phyloP scores from a whole-genome alignment of 2,888 invertebrate species.

The Aquatica leii region DNA sequence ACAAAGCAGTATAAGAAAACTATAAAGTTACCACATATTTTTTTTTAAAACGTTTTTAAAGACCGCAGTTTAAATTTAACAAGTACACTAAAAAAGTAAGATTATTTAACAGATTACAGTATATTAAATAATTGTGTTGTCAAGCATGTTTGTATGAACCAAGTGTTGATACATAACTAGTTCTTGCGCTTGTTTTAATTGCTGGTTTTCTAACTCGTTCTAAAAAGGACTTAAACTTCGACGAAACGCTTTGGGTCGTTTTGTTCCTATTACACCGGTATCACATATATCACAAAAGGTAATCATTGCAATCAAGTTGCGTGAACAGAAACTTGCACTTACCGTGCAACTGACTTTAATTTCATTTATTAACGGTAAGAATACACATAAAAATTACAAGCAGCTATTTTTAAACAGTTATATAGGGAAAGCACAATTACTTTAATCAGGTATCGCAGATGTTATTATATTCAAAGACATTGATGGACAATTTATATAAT shows the following conservation, averaged over 20 bases:
- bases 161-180: conserved; percentile 13
- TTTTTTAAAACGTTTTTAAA: no score
- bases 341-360: conserved; percentile 7
- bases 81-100: no score
- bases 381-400: background rate
- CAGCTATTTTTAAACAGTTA: conserved; percentile 12
- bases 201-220: background rate
- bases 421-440: background rate
- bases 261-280: no score
- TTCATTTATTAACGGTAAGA: conserved; percentile 8
- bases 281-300: no score
- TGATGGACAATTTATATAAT: conserved; percentile 21
- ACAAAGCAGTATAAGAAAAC: no score
- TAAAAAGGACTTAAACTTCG: conserved; percentile 10
- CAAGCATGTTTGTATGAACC: conserved; percentile 15
- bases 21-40: conserved; percentile 3
- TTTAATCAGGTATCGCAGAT: background rate
- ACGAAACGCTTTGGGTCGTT: background rate
- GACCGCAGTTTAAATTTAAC: no score
- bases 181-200: conserved; percentile 15
- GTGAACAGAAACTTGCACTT: conserved; percentile 16
- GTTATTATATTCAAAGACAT: conserved; percentile 5
- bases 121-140: conserved; percentile 18
- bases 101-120: no score
- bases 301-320: conserved; percentile 9